Base-by-base conservation (phyloP, 2,113 vertebrate species). In the Oreochromis tanganicae region DNA sequence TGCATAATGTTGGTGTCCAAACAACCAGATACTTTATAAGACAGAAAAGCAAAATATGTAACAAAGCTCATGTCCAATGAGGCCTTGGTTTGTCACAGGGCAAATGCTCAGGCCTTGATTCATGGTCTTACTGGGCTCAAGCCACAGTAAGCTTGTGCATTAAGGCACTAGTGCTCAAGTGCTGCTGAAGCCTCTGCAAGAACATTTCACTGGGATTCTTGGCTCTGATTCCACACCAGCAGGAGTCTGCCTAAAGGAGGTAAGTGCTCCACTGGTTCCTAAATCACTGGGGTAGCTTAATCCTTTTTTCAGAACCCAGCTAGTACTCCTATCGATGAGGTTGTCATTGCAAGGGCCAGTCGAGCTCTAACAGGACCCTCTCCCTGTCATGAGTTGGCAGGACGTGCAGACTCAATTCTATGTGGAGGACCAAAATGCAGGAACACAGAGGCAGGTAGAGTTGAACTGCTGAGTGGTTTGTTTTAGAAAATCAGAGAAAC, bases 341-440 rank as follows among this genome's bases (percentile, higher is more conserved):
- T 11, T 43, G 38, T 48, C 13, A 9, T 7, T 48, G 21, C 41
- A 16, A 48, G 21, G 68, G 68, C 41, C 14, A 73, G 68, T 27
- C 2, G 2, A 75, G 24, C 68, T 75, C 9, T 75, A 2, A 48
- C 68, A 0, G 21, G 21, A 73, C 1, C 38, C 0, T 0, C 41
- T 38, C 2, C 19, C 11, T 63, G 16, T 11, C 1, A 36, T 63
- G 0, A 36, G 16, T 34, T 34, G 29, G 59, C 16, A 63, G 59
- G 6, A 36, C 0, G 3, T 63, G 59, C 59, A 36, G 29, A 34
- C 2, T 1, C 9, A 36, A 32, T 36, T 63, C n/a, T 11, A 36
- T 9, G 1, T 63, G 0, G 32, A 63, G 59, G 59, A 63, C 59
- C 32, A 36, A 63, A 63, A 63, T 63, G 32, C 32, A 63, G 59